phyloP scores from a whole-genome alignment of 2,888 invertebrate genomes.

The Eupithecia inturbata region DNA sequence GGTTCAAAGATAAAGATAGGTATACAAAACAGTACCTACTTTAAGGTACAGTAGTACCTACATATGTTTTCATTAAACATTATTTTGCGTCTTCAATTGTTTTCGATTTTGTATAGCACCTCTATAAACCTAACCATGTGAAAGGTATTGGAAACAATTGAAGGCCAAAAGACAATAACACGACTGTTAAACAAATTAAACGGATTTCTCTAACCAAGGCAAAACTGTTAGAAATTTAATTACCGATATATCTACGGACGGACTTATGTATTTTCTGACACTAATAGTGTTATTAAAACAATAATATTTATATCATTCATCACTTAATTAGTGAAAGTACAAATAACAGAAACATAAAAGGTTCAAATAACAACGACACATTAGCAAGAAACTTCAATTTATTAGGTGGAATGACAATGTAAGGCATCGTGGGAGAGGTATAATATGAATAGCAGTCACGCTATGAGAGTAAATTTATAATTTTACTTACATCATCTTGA shows the following conservation, averaged over 20 bases:
- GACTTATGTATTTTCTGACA: not conserved
- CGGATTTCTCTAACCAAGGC: not conserved
- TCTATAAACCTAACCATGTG: not conserved
- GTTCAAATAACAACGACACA: conserved; percentile 60
- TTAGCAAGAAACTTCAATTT: conserved; percentile 59
- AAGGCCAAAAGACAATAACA: conserved; percentile 1
- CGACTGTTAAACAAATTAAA: not conserved
- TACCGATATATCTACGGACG: not conserved
- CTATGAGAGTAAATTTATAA: conserved; percentile 60
- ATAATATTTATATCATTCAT: conserved; percentile 15
- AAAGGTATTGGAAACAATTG: not conserved
- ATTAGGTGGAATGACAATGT: conserved; percentile 66
- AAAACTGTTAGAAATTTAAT: not conserved
- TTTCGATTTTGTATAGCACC: not conserved
- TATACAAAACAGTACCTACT: not conserved
- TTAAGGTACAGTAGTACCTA: not conserved
- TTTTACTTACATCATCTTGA: conserved; percentile 62
- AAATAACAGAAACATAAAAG: conserved; percentile 38
- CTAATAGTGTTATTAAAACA: not conserved
- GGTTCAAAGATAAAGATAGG: not conserved
- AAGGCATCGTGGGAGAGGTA: conserved; percentile 74
- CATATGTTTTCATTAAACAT: not conserved
- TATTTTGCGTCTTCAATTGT: conserved; percentile 2
- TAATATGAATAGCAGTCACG: conserved; percentile 70
- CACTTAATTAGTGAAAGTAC: conserved; percentile 53